phyloP scores from a whole-genome alignment of 37 sponge, comb jelly and placozoan species.

The Halichondria panicea region DNA sequence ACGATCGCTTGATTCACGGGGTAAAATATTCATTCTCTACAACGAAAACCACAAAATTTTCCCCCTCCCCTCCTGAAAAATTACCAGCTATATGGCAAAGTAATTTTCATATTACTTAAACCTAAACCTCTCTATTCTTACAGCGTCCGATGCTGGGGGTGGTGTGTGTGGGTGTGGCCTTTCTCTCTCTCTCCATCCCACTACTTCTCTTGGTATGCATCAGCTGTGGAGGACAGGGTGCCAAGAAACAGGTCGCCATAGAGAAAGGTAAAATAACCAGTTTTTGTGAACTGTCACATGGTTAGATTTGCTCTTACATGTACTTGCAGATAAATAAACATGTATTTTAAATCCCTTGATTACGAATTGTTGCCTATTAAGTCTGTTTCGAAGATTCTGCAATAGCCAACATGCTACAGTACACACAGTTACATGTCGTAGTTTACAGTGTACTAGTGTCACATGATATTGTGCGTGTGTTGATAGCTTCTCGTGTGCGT shows the following conservation, averaged over 20 bases:
- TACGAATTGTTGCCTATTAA: neutral
- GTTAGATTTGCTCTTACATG: too few species aligned
- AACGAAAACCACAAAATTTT: too few species aligned
- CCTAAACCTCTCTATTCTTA: neutral
- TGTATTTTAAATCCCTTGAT: neutral
- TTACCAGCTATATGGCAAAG: too few species aligned
- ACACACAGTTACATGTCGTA: neutral
- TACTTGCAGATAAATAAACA: too few species aligned
- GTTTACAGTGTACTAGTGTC: neutral
- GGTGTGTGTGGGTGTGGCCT: neutral
- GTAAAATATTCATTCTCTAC: too few species aligned
- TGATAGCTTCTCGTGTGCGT: conserved; percentile 14
- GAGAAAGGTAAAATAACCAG: conserved; percentile 26
- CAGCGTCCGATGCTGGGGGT: conserved; percentile 34
- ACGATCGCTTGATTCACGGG: too few species aligned
- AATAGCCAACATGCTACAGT: neutral
- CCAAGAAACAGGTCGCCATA: neutral
- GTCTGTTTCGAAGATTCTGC: neutral
- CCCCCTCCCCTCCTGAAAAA: too few species aligned
- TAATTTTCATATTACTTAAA: neutral
- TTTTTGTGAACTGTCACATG: too few species aligned
- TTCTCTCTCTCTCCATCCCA: conserved; percentile 16
- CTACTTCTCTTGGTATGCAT: conserved; percentile 12
- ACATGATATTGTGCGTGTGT: neutral
- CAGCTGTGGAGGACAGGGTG: neutral